phyloP scores from a whole-genome alignment of 2,888 invertebrate species.

The Lomographa bimaculata region DNA sequence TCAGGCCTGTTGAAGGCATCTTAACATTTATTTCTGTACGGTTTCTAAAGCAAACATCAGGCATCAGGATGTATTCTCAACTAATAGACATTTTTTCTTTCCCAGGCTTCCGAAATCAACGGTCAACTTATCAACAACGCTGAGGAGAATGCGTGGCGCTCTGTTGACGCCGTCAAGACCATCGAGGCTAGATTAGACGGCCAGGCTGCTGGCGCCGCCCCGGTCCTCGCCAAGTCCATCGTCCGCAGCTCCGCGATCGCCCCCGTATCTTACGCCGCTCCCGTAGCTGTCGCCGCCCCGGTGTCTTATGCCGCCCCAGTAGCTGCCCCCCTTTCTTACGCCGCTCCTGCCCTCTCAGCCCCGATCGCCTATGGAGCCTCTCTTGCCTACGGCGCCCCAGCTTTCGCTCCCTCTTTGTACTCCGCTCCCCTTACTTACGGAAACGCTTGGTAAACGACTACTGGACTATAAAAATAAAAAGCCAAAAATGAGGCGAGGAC shows the following conservation, averaged over 20 bases:
- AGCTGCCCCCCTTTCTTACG: constrained; percentile 1
- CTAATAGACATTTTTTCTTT: neutral
- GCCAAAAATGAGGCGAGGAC: constrained; percentile 35
- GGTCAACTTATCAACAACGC: constrained; percentile 73
- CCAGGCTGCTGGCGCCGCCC: constrained; percentile 71
- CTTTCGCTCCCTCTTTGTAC: no score
- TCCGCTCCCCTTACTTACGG: constrained; percentile 6
- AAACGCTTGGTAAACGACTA: constrained; percentile 26
- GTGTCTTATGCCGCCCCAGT: constrained; percentile 25
- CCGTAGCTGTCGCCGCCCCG: constrained; percentile 31
- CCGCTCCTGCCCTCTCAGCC: neutral
- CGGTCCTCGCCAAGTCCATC: constrained; percentile 68
- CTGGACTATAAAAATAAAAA: constrained; percentile 18
- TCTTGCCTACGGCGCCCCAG: neutral
- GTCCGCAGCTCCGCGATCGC: constrained; percentile 32
- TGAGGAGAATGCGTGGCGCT: constrained; percentile 74
- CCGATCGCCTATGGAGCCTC: no score
- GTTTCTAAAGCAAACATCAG: constrained; percentile 25
- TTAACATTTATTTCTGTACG: no score
- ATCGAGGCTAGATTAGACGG: constrained; percentile 69
- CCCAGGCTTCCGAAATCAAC: constrained; percentile 61
- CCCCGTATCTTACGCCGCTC: constrained; percentile 25
- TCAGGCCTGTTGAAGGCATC: no score
- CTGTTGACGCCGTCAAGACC: constrained; percentile 71
- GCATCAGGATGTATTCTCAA: neutral